Base-by-base conservation (phyloP, 1,140 invertebrate genomes). In the Octopus bimaculoides region DNA sequence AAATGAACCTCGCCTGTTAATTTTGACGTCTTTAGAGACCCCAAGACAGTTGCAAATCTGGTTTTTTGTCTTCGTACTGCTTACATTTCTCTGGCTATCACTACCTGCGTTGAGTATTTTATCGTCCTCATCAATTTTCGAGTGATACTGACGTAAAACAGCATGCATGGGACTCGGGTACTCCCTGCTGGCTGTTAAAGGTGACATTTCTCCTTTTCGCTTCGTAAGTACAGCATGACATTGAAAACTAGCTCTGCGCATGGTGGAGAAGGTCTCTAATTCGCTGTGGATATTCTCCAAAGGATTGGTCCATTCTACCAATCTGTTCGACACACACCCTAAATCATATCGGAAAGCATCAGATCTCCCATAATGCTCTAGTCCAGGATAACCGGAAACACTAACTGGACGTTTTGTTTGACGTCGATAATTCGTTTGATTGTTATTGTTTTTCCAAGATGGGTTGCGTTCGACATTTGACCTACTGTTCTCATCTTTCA, bases 91-190 rank as follows among this genome's bases (percentile, higher is more conserved):
- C n/a, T 66, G 61, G 61, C 12, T 66, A 66, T 66, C n/a, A 14
- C n/a, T n/a, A 12, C 61, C 12, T 12, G n/a, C 12, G n/a, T 14
- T 66, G 12, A 12, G 61, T n/a, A n/a, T 66, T 66, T 3, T 66
- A 41, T 53, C 52, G 8, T 75, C 52, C 20, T 75, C 74, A 52
- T 41, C 52, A 14, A 53, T 75, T 75, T 75, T 53, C 54, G 77
- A n/a, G 7, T 10, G 26, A 54, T 56, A 78, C 26, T 78, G 77
- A 26, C 53, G 9, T 20, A 78, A 20, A n/a, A 78, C 77, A 17
- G 77, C 77, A 54, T 78, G 77, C 77, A 78, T 78, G 12, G 77
- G 77, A 56, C 77, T 78, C 12, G 77, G 77, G 54, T 56, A 78
- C 6, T 78, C 26, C 10, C 54, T 5, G 56, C 20, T 56, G 12